phyloP scores from a whole-genome alignment of 2,113 vertebrate genomes.

The Parotia lawesii region DNA sequence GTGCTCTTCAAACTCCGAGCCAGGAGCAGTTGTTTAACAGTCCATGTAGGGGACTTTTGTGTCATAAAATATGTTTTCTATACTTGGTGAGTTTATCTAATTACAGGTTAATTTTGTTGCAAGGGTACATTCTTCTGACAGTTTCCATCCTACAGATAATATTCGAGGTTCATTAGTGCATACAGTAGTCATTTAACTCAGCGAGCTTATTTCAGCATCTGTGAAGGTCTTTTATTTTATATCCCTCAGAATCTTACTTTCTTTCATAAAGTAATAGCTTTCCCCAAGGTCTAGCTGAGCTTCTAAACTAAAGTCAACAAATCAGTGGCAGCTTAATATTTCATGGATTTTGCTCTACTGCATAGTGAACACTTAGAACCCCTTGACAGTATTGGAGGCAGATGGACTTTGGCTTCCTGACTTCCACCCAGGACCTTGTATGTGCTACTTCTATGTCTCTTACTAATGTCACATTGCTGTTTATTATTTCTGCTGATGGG shows the following conservation, averaged over 20 bases:
- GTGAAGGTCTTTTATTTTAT: neutral
- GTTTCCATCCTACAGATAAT: neutral
- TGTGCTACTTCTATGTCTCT: neutral
- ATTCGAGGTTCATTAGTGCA: neutral
- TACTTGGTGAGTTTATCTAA: neutral
- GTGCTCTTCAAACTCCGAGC: neutral
- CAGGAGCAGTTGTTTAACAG: neutral
- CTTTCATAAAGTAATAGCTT: neutral
- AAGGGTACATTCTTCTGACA: neutral
- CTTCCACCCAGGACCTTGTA: neutral
- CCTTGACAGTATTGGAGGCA: neutral
- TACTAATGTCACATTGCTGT: neutral
- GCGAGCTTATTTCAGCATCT: neutral
- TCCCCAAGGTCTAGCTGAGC: neutral
- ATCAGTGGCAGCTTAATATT: neutral
- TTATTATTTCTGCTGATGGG: neutral
- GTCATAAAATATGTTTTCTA: neutral
- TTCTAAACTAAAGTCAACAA: neutral
- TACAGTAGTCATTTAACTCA: neutral
- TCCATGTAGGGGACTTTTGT: neutral
- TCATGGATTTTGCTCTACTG: neutral
- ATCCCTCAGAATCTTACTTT: neutral
- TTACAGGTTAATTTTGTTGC: neutral
- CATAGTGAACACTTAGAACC: neutral
- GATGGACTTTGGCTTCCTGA: neutral